These are phyloP conservation scores for Charanyca ferruginea DNA, from an alignment of 2,888 invertebrate genomes.

Conservation along the genomic window DNA sequence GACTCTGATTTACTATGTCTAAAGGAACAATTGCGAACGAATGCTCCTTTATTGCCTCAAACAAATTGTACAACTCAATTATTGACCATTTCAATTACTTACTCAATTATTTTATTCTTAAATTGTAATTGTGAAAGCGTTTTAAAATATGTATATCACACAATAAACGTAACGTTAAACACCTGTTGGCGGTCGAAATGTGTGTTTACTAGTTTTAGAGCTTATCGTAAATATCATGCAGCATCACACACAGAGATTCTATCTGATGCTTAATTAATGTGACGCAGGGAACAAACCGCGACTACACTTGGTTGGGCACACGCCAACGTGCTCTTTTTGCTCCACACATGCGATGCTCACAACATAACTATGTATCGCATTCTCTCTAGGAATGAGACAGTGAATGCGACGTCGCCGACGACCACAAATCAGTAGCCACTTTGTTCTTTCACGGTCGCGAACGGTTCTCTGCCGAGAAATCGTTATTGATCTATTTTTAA, in stretches of 20 bases:
- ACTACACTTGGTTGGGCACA: slow-evolving; percentile 85
- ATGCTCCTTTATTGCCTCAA: slow-evolving; percentile 60
- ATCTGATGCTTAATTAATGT: slow-evolving; percentile 88
- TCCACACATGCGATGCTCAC: slow-evolving; percentile 72
- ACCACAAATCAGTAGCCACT: slow-evolving; percentile 88
- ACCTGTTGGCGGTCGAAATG: slow-evolving; percentile 67
- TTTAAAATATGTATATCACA: slow-evolving; percentile 24
- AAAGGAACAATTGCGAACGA: slow-evolving; percentile 67
- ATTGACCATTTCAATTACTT: background rate
- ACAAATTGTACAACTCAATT: slow-evolving; percentile 36
- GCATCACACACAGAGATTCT: slow-evolving; percentile 78
- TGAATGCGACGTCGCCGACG: slow-evolving; percentile 75
- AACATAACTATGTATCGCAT: slow-evolving; percentile 72
- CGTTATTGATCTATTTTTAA: slow-evolving; percentile 76
- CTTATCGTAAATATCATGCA: slow-evolving; percentile 63
- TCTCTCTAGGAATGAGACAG: slow-evolving; percentile 81
- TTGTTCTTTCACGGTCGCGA: slow-evolving; percentile 85
- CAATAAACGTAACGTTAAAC: slow-evolving; percentile 47
- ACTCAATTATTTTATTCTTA: background rate
- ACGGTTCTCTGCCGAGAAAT: slow-evolving; percentile 78
- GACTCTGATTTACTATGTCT: slow-evolving; percentile 74
- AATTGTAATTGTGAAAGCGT: background rate
- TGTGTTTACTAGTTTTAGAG: slow-evolving; percentile 66
- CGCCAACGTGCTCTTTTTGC: slow-evolving; percentile 86
- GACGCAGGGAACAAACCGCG: slow-evolving; percentile 85